phyloP scores from a whole-genome alignment of 2,113 vertebrate genomes.

The Otolemur garnettii region DNA sequence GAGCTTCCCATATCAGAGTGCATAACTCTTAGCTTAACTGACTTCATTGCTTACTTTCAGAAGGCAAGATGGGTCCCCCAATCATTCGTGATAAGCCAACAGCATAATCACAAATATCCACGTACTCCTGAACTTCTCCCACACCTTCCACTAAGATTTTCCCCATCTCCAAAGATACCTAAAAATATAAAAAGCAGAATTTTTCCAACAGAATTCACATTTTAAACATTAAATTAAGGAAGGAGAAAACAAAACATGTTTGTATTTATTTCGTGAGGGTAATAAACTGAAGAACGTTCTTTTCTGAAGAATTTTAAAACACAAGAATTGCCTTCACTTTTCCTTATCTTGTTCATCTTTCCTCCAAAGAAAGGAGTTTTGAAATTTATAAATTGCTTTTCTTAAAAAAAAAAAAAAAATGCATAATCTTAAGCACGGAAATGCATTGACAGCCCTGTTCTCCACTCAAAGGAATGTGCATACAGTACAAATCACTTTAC shows the following conservation, averaged over 20 bases:
- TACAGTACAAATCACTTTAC: conserved; percentile 84
- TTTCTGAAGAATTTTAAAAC: conserved; percentile 34
- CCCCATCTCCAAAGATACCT: conserved; percentile 98
- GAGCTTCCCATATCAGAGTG: not conserved
- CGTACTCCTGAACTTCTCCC: conserved; percentile 98
- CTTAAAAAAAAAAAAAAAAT: not conserved
- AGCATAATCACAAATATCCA: conserved; percentile 98
- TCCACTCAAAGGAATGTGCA: not conserved
- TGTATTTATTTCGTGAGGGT: not conserved
- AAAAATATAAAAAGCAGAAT: conserved; percentile 67
- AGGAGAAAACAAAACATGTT: not conserved
- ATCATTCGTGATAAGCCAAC: conserved; percentile 98
- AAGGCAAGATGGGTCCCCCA: conserved; percentile 96
- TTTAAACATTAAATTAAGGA: conserved; percentile 18
- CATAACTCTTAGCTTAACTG: not conserved
- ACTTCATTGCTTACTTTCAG: conserved; percentile 91
- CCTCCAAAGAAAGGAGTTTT: conserved; percentile 15
- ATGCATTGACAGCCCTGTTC: not conserved
- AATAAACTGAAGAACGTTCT: conserved; percentile 7
- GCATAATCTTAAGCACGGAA: not conserved
- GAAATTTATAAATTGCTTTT: not conserved
- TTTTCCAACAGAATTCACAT: not conserved
- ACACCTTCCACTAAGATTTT: conserved; percentile 98
- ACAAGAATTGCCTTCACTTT: not conserved
- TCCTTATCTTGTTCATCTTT: not conserved